phyloP scores from a whole-genome alignment of 2,888 invertebrate species.

The Odiellus spinosus region DNA sequence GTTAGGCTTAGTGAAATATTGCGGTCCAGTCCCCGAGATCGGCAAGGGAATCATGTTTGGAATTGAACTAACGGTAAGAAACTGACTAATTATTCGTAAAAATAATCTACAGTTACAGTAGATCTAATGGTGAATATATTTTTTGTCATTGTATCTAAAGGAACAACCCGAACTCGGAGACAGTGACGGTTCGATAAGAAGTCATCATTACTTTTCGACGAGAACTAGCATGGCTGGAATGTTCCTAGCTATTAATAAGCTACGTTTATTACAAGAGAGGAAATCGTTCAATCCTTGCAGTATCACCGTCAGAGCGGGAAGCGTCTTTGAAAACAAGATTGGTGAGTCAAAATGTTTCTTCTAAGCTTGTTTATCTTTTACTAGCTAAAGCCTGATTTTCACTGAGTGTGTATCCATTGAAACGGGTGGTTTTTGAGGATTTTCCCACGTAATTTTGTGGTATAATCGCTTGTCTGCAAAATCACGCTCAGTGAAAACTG shows the following conservation, averaged over 20 bases:
- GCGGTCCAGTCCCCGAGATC: constrained; percentile 15
- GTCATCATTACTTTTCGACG: constrained; percentile 13
- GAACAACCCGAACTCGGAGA: constrained; percentile 15
- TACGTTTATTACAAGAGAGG: constrained; percentile 4
- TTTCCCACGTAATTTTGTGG: no score
- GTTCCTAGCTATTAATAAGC: constrained; percentile 14
- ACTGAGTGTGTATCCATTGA: no score
- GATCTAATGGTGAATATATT: no score
- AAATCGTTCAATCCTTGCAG: no score
- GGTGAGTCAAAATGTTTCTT: no score
- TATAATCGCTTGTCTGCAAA: no score
- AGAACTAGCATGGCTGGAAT: constrained; percentile 15
- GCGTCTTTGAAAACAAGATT: no score
- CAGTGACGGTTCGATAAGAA: constrained; percentile 15
- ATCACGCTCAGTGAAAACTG: no score
- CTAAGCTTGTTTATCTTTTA: no score
- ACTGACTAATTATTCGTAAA: neutral
- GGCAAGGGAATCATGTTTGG: constrained; percentile 16
- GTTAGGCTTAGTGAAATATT: constrained; percentile 14
- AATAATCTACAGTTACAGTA: neutral
- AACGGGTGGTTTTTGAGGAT: no score
- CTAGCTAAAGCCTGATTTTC: no score
- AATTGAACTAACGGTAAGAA: constrained; percentile 13
- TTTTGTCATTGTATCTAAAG: constrained; percentile 2
- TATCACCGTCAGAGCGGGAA: no score